A percentile compares a stretch with the other conserved stretches of the same genome.
These are phyloP conservation scores for Limnothrissa miodon DNA, from an alignment of 2,113 vertebrate species.

Conservation along the genomic window DNA sequence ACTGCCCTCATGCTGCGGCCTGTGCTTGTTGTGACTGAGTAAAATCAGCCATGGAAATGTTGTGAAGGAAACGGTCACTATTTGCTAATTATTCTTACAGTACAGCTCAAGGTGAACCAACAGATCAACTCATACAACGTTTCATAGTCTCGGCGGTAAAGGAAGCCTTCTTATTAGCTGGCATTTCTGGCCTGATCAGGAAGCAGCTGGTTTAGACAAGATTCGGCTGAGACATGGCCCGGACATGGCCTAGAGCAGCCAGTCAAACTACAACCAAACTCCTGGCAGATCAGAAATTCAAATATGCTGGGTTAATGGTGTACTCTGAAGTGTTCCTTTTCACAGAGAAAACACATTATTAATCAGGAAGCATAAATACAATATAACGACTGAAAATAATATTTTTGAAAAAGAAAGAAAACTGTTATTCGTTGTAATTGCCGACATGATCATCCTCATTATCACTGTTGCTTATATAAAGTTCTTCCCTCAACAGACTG, in stretches of 20 bases:
- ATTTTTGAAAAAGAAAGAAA: background rate
- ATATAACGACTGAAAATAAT: background rate
- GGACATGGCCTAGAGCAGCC: no score
- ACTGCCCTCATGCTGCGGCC: background rate
- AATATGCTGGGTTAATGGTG: background rate
- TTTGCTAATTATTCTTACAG: background rate
- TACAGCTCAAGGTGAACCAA: background rate
- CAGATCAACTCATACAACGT: background rate
- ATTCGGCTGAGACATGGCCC: no score
- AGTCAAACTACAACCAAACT: no score
- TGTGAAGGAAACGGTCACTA: background rate
- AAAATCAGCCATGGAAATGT: background rate
- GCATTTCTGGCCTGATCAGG: background rate
- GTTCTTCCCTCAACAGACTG: background rate
- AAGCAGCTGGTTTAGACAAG: background rate
- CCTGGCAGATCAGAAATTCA: background rate
- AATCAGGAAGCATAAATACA: background rate
- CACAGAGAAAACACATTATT: background rate
- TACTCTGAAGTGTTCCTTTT: background rate
- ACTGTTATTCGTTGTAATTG: background rate
- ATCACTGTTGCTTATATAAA: background rate
- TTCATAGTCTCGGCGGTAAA: background rate
- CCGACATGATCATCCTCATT: background rate
- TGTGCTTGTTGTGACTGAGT: background rate
- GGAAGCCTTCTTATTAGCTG: background rate